phyloP scores from a whole-genome alignment of 2,888 invertebrate species.

The Adelphocoris suturalis region DNA sequence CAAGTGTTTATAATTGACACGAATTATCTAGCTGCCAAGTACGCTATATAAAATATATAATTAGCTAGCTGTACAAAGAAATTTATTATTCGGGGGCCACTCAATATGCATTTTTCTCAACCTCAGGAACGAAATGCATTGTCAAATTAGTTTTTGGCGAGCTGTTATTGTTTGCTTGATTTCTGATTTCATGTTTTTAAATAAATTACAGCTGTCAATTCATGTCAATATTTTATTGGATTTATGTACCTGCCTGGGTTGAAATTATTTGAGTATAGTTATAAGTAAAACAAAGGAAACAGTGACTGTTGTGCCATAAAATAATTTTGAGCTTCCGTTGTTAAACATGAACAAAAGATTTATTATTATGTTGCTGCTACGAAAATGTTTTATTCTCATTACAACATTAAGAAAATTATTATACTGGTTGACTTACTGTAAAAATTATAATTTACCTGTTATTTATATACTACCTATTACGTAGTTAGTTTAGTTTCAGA shows the following conservation, averaged over 20 bases:
- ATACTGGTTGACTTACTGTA: background rate
- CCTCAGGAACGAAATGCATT: background rate
- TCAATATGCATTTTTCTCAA: background rate
- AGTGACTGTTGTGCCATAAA: constrained; percentile 47
- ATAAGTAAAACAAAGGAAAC: background rate
- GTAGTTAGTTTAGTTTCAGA: background rate
- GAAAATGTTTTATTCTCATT: constrained; percentile 1
- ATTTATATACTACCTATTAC: background rate
- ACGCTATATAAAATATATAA: too few species aligned
- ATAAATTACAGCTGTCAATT: background rate
- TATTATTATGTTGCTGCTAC: constrained; percentile 14
- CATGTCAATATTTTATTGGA: background rate
- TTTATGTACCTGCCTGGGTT: constrained; percentile 35
- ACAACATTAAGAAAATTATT: background rate
- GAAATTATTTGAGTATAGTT: background rate
- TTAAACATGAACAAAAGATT: constrained; percentile 24
- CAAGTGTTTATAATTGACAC: too few species aligned
- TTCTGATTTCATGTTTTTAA: background rate
- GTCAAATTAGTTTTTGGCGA: background rate
- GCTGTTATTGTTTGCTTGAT: background rate
- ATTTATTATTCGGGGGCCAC: constrained; percentile 8
- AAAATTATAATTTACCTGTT: background rate
- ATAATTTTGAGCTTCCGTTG: constrained; percentile 57
- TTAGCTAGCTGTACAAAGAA: background rate
- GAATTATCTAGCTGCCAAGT: background rate